Percentiles rank a stretch among this genome's conserved stretches.
Conservation (phyloP, 2,888 invertebrate species). For the Drosophila gaucha region DNA sequence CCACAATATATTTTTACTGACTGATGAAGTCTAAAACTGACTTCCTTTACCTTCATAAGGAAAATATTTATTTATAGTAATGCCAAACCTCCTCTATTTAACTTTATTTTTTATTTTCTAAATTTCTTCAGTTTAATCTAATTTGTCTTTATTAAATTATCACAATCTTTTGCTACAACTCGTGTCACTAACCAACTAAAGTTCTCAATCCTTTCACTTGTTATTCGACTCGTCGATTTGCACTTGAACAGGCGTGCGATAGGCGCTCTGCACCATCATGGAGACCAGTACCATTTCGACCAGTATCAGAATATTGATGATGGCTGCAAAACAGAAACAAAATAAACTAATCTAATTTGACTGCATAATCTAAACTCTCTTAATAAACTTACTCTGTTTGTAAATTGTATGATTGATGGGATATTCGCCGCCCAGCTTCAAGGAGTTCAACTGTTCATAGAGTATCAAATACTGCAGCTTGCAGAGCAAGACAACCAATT, state of each 20-base stretch:
- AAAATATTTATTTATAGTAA: no score
- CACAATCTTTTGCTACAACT: slow-evolving; percentile 64
- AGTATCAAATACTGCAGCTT: slow-evolving; percentile 82
- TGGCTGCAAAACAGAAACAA: slow-evolving; percentile 58
- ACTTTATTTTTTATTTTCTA: background rate
- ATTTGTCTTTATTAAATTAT: slow-evolving; percentile 66
- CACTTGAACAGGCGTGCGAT: slow-evolving; percentile 75
- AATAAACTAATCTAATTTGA: background rate
- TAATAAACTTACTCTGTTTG: slow-evolving; percentile 78
- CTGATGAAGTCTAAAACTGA: no score
- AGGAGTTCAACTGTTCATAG: slow-evolving; percentile 71
- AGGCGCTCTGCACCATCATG: slow-evolving; percentile 81
- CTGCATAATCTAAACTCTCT: background rate
- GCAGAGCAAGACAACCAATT: slow-evolving; percentile 82
- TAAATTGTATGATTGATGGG: slow-evolving; percentile 83
- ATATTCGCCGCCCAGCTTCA: slow-evolving; percentile 78
- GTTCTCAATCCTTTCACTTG: slow-evolving; percentile 8
- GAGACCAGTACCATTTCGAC: slow-evolving; percentile 83
- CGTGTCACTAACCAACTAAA: slow-evolving; percentile 11
- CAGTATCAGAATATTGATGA: slow-evolving; percentile 82
- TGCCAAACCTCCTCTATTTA: no score
- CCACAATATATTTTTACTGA: background rate
- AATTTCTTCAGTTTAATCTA: slow-evolving; percentile 27
- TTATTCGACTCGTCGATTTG: slow-evolving; percentile 60
- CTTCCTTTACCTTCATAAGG: no score